These are phyloP conservation scores for Macropis europaea DNA, from an alignment of 2,888 invertebrate genomes.

Conservation along the genomic window DNA sequence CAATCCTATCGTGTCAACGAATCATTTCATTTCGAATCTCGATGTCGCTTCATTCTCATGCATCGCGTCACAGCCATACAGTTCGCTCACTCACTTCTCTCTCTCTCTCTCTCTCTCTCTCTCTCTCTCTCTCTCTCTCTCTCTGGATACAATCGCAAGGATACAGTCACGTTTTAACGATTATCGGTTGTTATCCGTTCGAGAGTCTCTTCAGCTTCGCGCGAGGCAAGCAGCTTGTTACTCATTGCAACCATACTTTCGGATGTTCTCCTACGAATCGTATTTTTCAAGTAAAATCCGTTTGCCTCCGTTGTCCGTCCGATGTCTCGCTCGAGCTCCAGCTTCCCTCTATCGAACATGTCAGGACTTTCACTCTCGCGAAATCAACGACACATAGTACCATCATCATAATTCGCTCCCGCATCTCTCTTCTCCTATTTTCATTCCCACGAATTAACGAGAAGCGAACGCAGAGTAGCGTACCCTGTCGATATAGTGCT, in stretches of 20 bases:
- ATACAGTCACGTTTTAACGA: neutral
- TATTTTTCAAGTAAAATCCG: neutral
- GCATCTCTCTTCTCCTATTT: neutral
- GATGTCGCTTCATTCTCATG: neutral
- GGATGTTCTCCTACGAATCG: too few relatives aligned
- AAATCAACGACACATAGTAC: neutral
- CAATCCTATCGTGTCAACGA: neutral
- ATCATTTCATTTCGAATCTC: neutral
- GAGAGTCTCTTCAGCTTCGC: neutral
- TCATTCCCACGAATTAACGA: conserved; percentile 1
- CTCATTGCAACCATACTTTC: neutral
- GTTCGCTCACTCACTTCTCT: too few relatives aligned
- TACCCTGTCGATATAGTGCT: conserved; percentile 17
- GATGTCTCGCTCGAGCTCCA: neutral
- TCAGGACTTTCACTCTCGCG: neutral
- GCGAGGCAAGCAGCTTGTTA: neutral
- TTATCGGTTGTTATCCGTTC: neutral
- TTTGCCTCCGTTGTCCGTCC: neutral
- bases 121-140: conserved; percentile 2
- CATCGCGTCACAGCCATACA: neutral
- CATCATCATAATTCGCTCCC: neutral
- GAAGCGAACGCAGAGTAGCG: conserved; percentile 8
- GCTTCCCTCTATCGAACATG: neutral
- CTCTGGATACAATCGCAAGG: neutral
- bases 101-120: neutral